Conservation (phyloP, 2,113 vertebrate species). For the Neoarius graeffei region DNA sequence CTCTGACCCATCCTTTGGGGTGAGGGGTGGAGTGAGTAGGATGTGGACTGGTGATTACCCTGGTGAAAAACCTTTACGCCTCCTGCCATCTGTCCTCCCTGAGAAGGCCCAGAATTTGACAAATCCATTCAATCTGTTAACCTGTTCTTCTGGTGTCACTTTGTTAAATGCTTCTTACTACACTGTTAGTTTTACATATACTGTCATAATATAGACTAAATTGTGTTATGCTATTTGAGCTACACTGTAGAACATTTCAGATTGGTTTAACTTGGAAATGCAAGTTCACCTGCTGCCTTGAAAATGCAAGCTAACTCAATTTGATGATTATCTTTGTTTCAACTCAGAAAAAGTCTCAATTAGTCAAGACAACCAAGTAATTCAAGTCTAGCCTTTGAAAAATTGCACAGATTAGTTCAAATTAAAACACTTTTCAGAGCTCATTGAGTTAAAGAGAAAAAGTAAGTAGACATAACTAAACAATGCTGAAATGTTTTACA, state of each 20-base stretch:
- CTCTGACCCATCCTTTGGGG: neutral
- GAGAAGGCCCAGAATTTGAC: neutral
- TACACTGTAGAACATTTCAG: neutral
- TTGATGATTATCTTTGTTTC: too few relatives aligned
- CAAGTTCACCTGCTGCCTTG: too few relatives aligned
- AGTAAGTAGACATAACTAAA: too few relatives aligned
- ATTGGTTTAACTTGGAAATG: too few relatives aligned
- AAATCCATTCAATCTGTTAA: slow-evolving; percentile 2
- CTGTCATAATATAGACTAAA: neutral
- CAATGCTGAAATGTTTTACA: too few relatives aligned
- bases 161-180: neutral
- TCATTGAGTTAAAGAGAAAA: too few relatives aligned
- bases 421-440: too few relatives aligned
- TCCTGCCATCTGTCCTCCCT: slow-evolving; percentile 15
- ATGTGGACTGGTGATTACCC: neutral
- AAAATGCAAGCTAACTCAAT: too few relatives aligned
- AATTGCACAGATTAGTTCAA: too few relatives aligned
- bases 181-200: neutral
- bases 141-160: neutral
- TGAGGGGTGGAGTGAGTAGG: neutral
- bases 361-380: too few relatives aligned
- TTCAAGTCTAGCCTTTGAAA: too few relatives aligned
- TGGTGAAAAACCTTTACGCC: neutral
- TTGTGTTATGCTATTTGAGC: neutral
- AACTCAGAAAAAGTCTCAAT: too few relatives aligned